Percentiles rank a stretch among this genome's conserved stretches.
phyloP scores from a whole-genome alignment of 2,888 invertebrate species.

The Drosophila sordidula region DNA sequence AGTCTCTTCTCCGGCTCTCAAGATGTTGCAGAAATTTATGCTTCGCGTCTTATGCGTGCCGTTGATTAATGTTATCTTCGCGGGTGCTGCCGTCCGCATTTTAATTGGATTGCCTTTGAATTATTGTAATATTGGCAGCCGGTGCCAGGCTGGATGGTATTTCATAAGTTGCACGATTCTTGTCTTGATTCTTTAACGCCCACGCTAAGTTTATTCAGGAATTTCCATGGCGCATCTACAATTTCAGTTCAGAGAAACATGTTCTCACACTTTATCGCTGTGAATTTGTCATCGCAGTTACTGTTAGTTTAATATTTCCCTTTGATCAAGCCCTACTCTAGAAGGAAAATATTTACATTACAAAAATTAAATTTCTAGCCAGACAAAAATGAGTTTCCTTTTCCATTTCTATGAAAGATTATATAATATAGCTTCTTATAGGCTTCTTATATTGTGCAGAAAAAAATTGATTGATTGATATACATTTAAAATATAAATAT shows the following conservation, averaged over 20 bases:
- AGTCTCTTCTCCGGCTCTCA: slow-evolving; percentile 2
- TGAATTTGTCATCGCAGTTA: neutral
- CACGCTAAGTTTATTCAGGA: slow-evolving; percentile 9
- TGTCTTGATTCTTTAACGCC: slow-evolving; percentile 4
- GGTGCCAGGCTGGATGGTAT: slow-evolving; percentile 3
- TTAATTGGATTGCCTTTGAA: slow-evolving; percentile 45
- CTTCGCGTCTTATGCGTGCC: slow-evolving; percentile 48
- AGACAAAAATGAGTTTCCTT: no score
- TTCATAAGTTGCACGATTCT: slow-evolving; percentile 2
- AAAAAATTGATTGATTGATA: no score
- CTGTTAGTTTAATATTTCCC: neutral
- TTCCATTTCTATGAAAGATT: no score
- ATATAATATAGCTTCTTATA: no score
- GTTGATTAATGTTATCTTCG: slow-evolving; percentile 64
- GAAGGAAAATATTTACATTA: no score
- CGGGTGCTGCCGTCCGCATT: slow-evolving; percentile 23
- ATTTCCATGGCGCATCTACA: neutral
- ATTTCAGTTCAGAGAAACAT: neutral
- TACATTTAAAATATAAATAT: no score
- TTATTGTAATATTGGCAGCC: slow-evolving; percentile 26
- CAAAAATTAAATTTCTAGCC: no score
- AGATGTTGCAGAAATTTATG: slow-evolving; percentile 48
- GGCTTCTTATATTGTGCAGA: no score
- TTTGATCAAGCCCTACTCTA: no score
- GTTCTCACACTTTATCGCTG: neutral